Evolutionary conservation across 2,113 vertebrate genomes (phyloP), one percentile per base, ranked within the genome.

Genomic region (Centropus unirufus): DNA sequence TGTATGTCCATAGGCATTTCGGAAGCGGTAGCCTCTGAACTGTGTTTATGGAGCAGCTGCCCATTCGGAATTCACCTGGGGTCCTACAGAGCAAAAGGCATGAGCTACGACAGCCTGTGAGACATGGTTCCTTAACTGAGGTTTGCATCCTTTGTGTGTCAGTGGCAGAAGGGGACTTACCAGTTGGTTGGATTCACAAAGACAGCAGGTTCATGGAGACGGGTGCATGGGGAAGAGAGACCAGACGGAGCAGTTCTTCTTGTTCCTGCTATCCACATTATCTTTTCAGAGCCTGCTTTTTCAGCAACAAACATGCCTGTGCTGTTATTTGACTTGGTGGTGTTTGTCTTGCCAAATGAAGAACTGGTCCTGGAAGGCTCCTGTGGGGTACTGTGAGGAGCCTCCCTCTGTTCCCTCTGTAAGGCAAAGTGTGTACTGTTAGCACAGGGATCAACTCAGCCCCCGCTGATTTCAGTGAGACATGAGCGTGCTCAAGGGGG

Each of bases 181-280:
- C 88, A 79, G 93, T 85, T 67, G 92, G 90, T 54, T 76, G 80
- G 34, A 72, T 87, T 81, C 30, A 22, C 64, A 80, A 55, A 83
- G 34, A 18, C 85, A 64, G 92, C 1, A 8, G 59, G 76, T 86
- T 77, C 24, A 5, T 4, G n/a, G 76, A 47, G 59, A 47, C 0
- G 64, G 58, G 49, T 0, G 2, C 46, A 7, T 1, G 6, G 40
- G 90, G 86, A 80, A 78, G 69, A 70, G 82, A 75, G 85, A 96
- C 90, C 94, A 95, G 95, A 92, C 69, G n/a, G 93, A 92, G 93
- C 92, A 68, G 93, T 96, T 96, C 92, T 97, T 90, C 94, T 87
- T 92, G 90, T 96, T 97, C 92, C 80, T 95, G 83, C 85, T 95
- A 87, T 93, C 92, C 90, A 14, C 22, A 1, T 67, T 0, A 81